These are phyloP conservation scores for Mormyrus hasselquistii DNA, from an alignment of 2,797 vertebrate species.

Conservation along the genomic window DNA sequence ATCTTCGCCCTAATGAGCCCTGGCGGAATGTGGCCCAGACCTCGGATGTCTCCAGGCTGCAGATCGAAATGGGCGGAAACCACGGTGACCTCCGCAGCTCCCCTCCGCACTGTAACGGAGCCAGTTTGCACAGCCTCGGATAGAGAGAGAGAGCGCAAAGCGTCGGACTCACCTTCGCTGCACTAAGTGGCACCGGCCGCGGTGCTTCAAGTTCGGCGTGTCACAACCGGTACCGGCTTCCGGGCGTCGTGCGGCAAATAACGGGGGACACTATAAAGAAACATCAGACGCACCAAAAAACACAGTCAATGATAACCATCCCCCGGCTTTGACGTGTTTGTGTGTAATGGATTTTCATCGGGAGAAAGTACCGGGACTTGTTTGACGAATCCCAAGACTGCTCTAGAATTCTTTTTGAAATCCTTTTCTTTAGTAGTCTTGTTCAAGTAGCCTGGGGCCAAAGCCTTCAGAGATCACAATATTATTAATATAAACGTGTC, in stretches of 20 bases:
- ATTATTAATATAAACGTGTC: slow-evolving; percentile 78
- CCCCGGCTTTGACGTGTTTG: slow-evolving; percentile 47
- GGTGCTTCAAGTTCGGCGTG: not conserved
- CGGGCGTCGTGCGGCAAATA: slow-evolving; percentile 9
- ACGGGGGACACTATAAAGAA: slow-evolving; percentile 20
- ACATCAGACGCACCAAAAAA: slow-evolving; percentile 19
- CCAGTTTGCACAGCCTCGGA: slow-evolving; percentile 18
- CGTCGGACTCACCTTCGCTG: slow-evolving; percentile 10
- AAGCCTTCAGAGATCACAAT: slow-evolving; percentile 74
- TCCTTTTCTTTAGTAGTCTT: slow-evolving; percentile 70
- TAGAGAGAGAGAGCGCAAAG: not conserved
- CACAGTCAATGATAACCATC: slow-evolving; percentile 34
- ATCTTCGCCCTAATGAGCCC: slow-evolving; percentile 19
- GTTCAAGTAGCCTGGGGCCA: slow-evolving; percentile 69
- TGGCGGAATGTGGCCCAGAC: not conserved
- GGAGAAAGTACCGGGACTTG: slow-evolving; percentile 65
- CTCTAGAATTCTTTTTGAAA: slow-evolving; percentile 77
- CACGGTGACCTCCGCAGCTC: not conserved
- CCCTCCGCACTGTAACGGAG: not conserved
- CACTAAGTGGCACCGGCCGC: not conserved
- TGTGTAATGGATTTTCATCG: slow-evolving; percentile 73
- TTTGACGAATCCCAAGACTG: slow-evolving; percentile 70
- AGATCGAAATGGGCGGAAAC: not conserved
- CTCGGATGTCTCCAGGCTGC: not conserved
- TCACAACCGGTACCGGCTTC: not conserved